Base-by-base conservation (phyloP, 2,113 vertebrate species). In the Vulpes lagopus region DNA sequence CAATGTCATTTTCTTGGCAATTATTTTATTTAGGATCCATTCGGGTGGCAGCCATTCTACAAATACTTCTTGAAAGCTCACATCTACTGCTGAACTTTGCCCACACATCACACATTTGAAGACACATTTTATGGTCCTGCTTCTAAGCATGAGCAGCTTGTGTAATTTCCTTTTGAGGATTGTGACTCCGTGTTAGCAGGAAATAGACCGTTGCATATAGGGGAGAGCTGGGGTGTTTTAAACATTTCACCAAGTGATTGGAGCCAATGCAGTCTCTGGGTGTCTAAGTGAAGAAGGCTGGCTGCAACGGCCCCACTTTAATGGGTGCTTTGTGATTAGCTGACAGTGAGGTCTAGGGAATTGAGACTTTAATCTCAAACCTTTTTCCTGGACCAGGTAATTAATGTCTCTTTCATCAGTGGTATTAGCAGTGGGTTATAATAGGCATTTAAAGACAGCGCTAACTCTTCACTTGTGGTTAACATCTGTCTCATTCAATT, bases 361-460 rank as follows among this genome's bases (percentile, higher is more conserved):
- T 71, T 96, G 90, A 87, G 90, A 94, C 62, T 96, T 97, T 81
- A 96, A 97, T 94, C 92, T 97, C 83, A 96, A 98, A 83, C 73
- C 67, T 94, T 98, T 92, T 95, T 81, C 89, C 62, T 78, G 89
- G 83, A 94, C 71, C 86, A 87, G 74, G 74, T 95, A 97, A 96
- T 98, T 97, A 98, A 94, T 91, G 80, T 90, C 92, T 98, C 74
- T 96, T 98, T 97, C 67, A 94, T 96, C 83, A 78, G 53, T 51
- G 27, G 20, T 85, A 84, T 95, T 92, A 97, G 84, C n/a, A 55
- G 10, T 80, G 30, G 76, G 25, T 96, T 96, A 96, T 95, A 97
- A 97, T 88, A 94, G 69, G 51, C 62, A 59, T 91, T 95, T 95
- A 96, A 94, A 94, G 59, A 83, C 43, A 55, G 12, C 32, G 23